phyloP scores from a whole-genome alignment of 2,888 invertebrate genomes.

The Morinoia aosen region DNA sequence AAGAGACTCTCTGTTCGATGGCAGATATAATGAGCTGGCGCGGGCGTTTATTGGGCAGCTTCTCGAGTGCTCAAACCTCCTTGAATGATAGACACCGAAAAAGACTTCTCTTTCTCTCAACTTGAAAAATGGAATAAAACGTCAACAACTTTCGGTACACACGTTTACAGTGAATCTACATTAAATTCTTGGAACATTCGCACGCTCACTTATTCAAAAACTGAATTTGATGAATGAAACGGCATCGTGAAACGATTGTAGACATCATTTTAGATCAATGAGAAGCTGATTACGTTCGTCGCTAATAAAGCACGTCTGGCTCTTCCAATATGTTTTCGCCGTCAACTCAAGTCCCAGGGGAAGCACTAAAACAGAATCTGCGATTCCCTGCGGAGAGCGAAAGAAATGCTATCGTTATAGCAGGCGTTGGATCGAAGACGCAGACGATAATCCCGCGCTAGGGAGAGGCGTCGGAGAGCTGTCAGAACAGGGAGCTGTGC shows the following conservation, averaged over 20 bases:
- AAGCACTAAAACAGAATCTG: slow-evolving; percentile 49
- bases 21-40: slow-evolving; percentile 24
- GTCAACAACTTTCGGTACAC: not conserved
- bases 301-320: slow-evolving; percentile 6
- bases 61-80: not conserved
- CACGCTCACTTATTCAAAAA: not conserved
- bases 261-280: not conserved
- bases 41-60: not conserved
- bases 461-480: not conserved
- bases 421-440: slow-evolving; percentile 43
- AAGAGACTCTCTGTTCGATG: not conserved
- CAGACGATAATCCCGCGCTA: not conserved
- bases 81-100: not conserved
- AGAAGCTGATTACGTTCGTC: not conserved
- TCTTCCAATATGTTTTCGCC: not conserved
- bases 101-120: not conserved
- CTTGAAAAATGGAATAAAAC: not conserved
- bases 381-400: slow-evolving; percentile 24
- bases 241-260: not conserved
- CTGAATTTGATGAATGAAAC: not conserved
- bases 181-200: not conserved
- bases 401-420: slow-evolving; percentile 47
- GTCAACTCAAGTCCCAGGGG: not conserved
- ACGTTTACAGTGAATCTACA: not conserved
- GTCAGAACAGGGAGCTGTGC: slow-evolving; percentile 12